These are phyloP conservation scores for Bombus polaris DNA, from an alignment of 1,140 invertebrate genomes.

Conservation along the genomic window DNA sequence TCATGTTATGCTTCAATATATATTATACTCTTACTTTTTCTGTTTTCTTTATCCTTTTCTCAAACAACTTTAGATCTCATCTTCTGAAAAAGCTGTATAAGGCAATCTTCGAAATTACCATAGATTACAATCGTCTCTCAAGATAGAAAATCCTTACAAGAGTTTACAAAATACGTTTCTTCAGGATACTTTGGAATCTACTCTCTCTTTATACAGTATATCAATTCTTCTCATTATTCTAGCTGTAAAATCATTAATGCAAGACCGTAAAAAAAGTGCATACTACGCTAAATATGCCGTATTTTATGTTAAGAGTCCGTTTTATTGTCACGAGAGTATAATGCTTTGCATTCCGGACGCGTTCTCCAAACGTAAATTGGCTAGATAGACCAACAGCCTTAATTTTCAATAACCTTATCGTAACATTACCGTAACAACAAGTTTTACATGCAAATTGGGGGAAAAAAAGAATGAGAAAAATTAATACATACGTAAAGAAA, in stretches of 20 bases:
- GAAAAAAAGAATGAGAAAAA: background rate
- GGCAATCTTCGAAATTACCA: background rate
- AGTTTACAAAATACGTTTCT: background rate
- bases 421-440: background rate
- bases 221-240: slow-evolving; percentile 5
- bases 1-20: background rate
- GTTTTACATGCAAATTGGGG: background rate
- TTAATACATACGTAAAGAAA: background rate
- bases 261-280: background rate
- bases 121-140: background rate
- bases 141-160: too few species aligned
- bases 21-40: background rate
- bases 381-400: background rate
- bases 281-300: background rate
- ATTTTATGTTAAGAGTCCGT: slow-evolving; percentile 3
- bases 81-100: background rate
- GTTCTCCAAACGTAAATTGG: slow-evolving; percentile 6
- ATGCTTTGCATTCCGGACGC: background rate
- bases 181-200: too few species aligned
- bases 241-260: background rate
- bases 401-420: slow-evolving; percentile 27
- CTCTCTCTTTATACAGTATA: background rate
- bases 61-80: background rate
- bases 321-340: slow-evolving; percentile 1
- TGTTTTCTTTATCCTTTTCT: background rate